Evolutionary conservation across 2,888 invertebrate species (phyloP), one percentile per base, ranked within the genome.

Genomic region (Chalcosyrphus nemorum): DNA sequence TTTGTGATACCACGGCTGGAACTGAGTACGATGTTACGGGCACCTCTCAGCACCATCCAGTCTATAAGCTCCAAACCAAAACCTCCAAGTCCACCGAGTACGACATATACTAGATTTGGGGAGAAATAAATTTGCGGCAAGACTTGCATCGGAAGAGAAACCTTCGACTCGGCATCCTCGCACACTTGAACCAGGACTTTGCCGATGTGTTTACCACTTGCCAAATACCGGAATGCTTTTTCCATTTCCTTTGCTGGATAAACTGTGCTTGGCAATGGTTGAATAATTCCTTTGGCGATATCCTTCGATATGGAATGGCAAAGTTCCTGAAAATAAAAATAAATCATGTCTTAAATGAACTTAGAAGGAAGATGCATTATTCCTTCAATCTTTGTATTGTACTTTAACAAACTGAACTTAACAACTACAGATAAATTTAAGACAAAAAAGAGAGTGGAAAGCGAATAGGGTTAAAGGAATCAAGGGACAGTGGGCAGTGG

Each of bases 51-150:
- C 61, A 97, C 93, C 88, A 99, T 92, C 97, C 97, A 97, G 88
- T 97, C 95, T 0, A 95, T 94, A 54, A 98, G 91, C 90, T 98
- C 98, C 54, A 98, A 92, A 4, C 98, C 98, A 89, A 98, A 97
- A 0, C 98, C 98, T 38, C 98, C 98, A 0, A 98, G 93, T 47
- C 98, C 98, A 11, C 96, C 96, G 0, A 95, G 92, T 2, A 96
- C 93, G 0, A 96, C 88, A 91, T 96, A 94, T 7, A 87, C 87
- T 13, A 89, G 68, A 19, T 90, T 78, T 0, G 88, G 86, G 7
- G 89, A 88, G 38, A 91, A 92, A 77, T 89, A 91, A 0, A 89
- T 61, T 70, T 89, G 88, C 1, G 87, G 89, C 2, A 88, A 19
- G 0, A 89, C 89, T 21, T 87, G 85, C 4, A 92, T 88, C 0